Evolutionary conservation across 2,113 vertebrate genomes (phyloP).

Genomic region (Falcunculus frontatus): DNA sequence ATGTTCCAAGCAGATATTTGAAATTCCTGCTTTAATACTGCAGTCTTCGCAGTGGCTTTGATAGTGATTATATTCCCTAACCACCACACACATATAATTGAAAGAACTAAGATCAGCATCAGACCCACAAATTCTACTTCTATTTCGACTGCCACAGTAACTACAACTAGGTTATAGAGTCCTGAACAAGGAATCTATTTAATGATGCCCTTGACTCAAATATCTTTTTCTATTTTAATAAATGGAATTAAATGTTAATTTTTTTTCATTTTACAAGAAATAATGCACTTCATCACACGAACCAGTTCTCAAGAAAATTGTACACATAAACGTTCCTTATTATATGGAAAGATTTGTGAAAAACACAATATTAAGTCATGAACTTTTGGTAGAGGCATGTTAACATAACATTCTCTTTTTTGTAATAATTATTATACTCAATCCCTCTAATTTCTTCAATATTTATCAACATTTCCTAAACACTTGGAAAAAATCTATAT

Average conservation of each 20-base stretch:
- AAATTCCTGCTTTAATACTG: neutral
- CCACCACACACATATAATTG: neutral
- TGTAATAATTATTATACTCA: neutral
- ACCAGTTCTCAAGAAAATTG: neutral
- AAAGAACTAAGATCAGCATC: neutral
- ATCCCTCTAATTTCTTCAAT: neutral
- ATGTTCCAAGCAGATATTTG: neutral
- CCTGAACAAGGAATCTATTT: neutral
- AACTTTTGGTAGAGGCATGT: neutral
- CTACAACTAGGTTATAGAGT: neutral
- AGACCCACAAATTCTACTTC: neutral
- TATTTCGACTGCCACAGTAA: neutral
- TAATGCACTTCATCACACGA: neutral
- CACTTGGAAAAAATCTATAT: neutral
- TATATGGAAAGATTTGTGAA: neutral
- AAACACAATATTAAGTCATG: neutral
- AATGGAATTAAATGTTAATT: neutral
- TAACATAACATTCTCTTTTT: neutral
- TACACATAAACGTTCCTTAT: neutral
- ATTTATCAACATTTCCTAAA: neutral
- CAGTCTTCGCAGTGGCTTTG: neutral
- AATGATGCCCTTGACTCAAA: neutral
- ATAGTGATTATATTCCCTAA: neutral
- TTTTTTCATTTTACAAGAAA: neutral
- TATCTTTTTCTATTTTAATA: neutral